Conservation (phyloP, 2,113 vertebrate genomes). For the Vulpes ferrilata region DNA sequence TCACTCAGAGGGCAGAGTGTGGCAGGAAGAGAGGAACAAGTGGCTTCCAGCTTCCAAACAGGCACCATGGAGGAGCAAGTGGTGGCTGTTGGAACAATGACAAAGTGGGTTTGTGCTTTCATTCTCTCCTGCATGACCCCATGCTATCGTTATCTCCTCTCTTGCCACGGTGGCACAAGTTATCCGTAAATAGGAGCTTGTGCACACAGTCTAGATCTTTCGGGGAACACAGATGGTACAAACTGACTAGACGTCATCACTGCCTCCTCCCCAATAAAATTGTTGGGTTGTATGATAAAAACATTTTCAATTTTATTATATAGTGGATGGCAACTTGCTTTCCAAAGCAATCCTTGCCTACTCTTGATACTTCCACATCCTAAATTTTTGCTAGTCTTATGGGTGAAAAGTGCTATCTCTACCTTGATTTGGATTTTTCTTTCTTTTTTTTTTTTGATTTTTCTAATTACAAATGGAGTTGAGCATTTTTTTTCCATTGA, state of each 20-base stretch:
- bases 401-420: background rate
- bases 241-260: no score
- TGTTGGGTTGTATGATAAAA: background rate
- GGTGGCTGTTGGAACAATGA: background rate
- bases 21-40: background rate
- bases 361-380: background rate
- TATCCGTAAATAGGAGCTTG: background rate
- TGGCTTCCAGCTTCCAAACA: background rate
- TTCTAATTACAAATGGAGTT: background rate
- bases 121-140: background rate
- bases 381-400: background rate
- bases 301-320: background rate
- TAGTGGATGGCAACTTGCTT: background rate
- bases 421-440: background rate
- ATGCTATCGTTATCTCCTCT: background rate
- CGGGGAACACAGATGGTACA: background rate
- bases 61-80: fast-evolving
- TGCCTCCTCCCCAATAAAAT: background rate
- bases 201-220: background rate
- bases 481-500: background rate
- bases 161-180: background rate
- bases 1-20: background rate
- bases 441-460: no score
- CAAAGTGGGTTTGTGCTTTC: background rate
- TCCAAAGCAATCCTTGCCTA: background rate